These are phyloP conservation scores for Coleophora flavipennella DNA, from an alignment of 2,888 invertebrate genomes.

Conservation along the genomic window DNA sequence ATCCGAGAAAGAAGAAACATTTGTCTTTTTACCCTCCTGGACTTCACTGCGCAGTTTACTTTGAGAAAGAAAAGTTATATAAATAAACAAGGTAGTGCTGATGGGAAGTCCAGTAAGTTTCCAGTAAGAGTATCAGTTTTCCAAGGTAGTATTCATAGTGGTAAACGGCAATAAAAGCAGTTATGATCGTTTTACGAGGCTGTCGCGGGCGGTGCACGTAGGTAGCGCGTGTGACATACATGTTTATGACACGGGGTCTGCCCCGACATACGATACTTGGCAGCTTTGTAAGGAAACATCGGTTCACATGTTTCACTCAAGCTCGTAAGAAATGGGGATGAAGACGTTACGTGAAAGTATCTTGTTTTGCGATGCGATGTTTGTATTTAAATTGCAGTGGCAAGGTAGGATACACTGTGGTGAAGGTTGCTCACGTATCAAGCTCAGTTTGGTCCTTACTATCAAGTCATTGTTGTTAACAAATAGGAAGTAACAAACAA, in stretches of 20 bases:
- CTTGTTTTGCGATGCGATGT: conserved; percentile 18
- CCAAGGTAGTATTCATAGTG: conserved; percentile 20
- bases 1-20: conserved; percentile 41
- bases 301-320: conserved; percentile 49
- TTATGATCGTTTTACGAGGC: conserved; percentile 54
- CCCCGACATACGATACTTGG: conserved; percentile 59
- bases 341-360: conserved; percentile 57
- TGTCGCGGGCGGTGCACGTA: conserved; percentile 37
- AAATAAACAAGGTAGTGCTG: neutral
- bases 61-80: conserved; percentile 13
- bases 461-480: too few relatives aligned
- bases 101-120: conserved; percentile 24
- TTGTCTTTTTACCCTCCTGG: conserved; percentile 31
- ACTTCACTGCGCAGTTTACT: conserved; percentile 17
- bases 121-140: conserved; percentile 20
- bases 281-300: conserved; percentile 45
- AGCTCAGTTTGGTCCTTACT: too few relatives aligned
- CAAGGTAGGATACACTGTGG: neutral
- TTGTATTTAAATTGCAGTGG: conserved; percentile 2
- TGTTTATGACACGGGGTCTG: conserved; percentile 52
- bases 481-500: too few relatives aligned
- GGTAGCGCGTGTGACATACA: conserved; percentile 53
- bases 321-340: conserved; percentile 46
- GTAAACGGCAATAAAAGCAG: conserved; percentile 32
- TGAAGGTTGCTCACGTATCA: neutral